A percentile compares a stretch with the other conserved stretches of the same genome.
phyloP scores from a whole-genome alignment of 1,140 invertebrate genomes.

The Bombus difficillimus region DNA sequence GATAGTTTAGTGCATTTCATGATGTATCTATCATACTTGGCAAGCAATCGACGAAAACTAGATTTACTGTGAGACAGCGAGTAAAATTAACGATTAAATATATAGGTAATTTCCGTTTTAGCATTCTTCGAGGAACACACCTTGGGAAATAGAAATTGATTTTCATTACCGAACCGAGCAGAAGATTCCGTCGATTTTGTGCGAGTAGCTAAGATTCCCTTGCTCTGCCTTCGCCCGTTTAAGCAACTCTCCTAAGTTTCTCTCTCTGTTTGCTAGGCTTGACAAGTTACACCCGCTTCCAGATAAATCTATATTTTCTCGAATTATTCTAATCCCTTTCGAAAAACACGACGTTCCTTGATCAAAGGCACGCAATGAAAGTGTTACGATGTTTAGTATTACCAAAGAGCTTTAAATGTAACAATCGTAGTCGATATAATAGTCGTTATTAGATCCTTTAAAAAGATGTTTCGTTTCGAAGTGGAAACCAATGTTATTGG shows the following conservation, averaged over 20 bases:
- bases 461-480: neutral
- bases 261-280: neutral
- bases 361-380: neutral
- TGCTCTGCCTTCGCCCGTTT: slow-evolving; percentile 11
- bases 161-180: slow-evolving; percentile 49
- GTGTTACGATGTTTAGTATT: neutral
- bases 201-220: slow-evolving; percentile 32
- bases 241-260: neutral
- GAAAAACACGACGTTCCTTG: too few species aligned
- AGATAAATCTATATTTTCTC: neutral
- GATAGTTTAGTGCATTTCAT: neutral
- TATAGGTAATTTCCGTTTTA: slow-evolving; percentile 22
- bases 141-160: slow-evolving; percentile 37
- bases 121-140: slow-evolving; percentile 25
- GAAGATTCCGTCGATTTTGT: slow-evolving; percentile 27
- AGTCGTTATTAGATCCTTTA: too few species aligned
- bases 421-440: too few species aligned
- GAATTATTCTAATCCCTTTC: neutral
- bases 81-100: slow-evolving; percentile 7
- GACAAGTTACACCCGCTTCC: neutral
- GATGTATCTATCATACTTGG: neutral
- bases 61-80: neutral
- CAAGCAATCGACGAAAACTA: neutral
- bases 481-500: neutral
- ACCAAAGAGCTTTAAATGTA: neutral